Evolutionary conservation across 2,113 vertebrate species (phyloP), one percentile per base, ranked within the genome.

Genomic region (Pteruthius melanotis): DNA sequence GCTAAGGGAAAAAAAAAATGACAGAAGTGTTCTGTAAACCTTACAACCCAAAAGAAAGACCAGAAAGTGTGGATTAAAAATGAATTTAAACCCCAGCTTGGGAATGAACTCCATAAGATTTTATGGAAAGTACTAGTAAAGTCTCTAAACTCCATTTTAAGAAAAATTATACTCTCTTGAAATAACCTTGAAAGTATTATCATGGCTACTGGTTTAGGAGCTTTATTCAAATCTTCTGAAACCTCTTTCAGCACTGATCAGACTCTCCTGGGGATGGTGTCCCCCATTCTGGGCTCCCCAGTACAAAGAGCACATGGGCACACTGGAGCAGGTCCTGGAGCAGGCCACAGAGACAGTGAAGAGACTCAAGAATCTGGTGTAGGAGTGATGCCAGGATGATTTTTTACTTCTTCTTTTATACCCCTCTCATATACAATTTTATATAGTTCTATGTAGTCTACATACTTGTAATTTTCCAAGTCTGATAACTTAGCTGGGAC

Each of bases 141-240:
- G 13, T 33, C 44, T 72, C 66, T 71, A 28, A 66, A 52, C 27
- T 30, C 1, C 0, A 30, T 63, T 78, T 86, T 47, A 82, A 70
- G 31, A 45, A 81, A 72, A 83, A 31, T 9, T 37, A 17, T 4
- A 35, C 14, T 81, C 45, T 72, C 8, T 60, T 87, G 54, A 53
- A 78, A 56, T 35, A 64, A 53, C 6, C 12, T 81, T 42, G 30
- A 13, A 63, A 64, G 4, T 39, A n/a, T 37, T 68, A 17, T 40
- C 1, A 0, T 3, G 10, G 1, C 0, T 64, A 13, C 31, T 75
- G 12, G 20, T 63, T 40, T 63, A 66, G 42, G 82, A 87, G 47
- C 8, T 71, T 52, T 31, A 6, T n/a, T 61, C 26, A 42, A 14
- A 54, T 27, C 22, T 53, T 78, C 37, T 45, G 37, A 74, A 7